Base-by-base conservation (phyloP, 2,113 vertebrate genomes). In the Mastomys coucha region DNA sequence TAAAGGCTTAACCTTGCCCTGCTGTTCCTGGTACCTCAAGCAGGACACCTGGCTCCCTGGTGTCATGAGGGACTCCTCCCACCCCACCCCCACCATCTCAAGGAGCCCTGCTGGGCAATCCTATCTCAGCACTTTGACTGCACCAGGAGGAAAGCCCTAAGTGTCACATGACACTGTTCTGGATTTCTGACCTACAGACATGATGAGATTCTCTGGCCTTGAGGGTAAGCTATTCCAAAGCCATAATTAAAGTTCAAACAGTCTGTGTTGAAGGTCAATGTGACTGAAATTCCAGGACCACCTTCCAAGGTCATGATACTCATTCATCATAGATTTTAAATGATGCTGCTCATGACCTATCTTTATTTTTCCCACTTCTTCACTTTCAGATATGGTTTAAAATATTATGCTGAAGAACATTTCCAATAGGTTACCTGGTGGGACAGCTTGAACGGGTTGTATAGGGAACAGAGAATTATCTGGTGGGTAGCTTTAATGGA, bases 341-440 rank as follows among this genome's bases (percentile, higher is more conserved):
- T 9, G 13, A 49, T 58, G 67, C 33, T 58, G 67, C 33, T 16
- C 24, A 69, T 28, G 17, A 33, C 42, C 39, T 33, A 1, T 33
- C 31, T 92, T 87, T 45, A 72, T 63, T 80, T 77, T 53, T 82
- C 78, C 12, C 78, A 19, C 75, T 93, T 88, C 75, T 93, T 82
- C 36, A 82, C 89, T 93, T 58, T 88, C 31, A 96, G 92, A 81
- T 17, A 77, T 7, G 63, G n/a, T 53, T 87, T 76, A 77, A 92
- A 80, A 69, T 33, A 75, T 85, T 72, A 33, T 69, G 42, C 49
- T 63, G 33, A 92, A 85, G 60, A 85, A n/a, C 26, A 31, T 26
- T 65, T 82, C 28, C 14, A 85, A n/a, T 17, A 8, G 53, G 24
- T 85, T 63, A 42, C 12, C 22, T 60, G 36, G 31, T 45, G 45